Conservation (phyloP, 2,797 vertebrate genomes). For the Dendrocincla fuliginosa region DNA sequence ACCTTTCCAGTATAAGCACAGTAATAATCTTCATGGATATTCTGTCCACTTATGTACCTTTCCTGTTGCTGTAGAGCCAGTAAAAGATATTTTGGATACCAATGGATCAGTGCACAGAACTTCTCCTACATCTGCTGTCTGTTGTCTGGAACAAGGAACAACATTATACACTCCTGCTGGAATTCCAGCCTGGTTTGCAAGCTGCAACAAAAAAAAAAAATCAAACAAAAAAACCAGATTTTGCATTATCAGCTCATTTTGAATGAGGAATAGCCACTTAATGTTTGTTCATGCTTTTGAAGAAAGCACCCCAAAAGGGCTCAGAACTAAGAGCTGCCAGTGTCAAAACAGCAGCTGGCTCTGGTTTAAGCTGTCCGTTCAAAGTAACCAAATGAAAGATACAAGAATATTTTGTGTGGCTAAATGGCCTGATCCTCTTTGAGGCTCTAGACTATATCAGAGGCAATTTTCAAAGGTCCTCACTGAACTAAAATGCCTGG, state of each 20-base stretch:
- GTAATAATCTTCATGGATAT: background rate
- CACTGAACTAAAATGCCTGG: background rate
- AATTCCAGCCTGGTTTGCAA: slow-evolving; percentile 91
- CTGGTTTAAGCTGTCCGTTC: background rate
- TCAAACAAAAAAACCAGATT: background rate
- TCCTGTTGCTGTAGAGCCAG: slow-evolving; percentile 93
- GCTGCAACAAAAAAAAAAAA: slow-evolving; percentile 71
- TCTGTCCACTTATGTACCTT: slow-evolving; percentile 78
- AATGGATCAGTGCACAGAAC: slow-evolving; percentile 90
- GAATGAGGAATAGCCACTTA: background rate
- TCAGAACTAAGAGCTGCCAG: background rate
- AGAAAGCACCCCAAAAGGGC: background rate
- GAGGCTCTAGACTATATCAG: background rate
- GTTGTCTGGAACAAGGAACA: slow-evolving; percentile 88
- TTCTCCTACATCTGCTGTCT: slow-evolving; percentile 84
- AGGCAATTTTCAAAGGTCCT: background rate
- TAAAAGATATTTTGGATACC: slow-evolving; percentile 94
- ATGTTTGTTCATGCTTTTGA: background rate
- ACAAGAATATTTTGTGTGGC: background rate
- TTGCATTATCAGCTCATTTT: background rate
- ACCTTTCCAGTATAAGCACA: background rate
- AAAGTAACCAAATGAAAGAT: background rate
- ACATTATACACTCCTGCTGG: slow-evolving; percentile 92
- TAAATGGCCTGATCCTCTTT: fast-evolving
- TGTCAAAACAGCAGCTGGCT: background rate